Evolutionary conservation across 2,888 invertebrate genomes (phyloP).

Genomic region (Punctoribates punctum): DNA sequence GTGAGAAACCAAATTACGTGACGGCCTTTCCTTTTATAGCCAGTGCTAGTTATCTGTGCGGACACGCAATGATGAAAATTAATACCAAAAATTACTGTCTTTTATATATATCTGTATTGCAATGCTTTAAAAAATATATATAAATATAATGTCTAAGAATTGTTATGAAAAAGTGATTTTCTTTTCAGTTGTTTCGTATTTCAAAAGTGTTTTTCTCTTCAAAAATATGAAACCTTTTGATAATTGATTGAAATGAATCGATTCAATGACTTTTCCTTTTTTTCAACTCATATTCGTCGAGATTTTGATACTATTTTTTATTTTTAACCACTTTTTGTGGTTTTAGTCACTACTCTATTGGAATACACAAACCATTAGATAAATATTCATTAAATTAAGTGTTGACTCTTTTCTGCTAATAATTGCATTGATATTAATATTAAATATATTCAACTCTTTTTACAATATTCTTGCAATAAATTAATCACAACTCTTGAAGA

Average conservation of each 20-base stretch:
- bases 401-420: neutral
- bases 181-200: conserved; percentile 10
- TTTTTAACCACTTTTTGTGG: too few species aligned
- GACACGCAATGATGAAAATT: conserved; percentile 27
- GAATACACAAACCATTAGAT: neutral
- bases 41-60: neutral
- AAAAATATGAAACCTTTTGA: conserved; percentile 1
- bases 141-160: conserved; percentile 1
- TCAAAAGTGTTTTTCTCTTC: conserved; percentile 17
- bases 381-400: neutral
- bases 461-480: neutral
- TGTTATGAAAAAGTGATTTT: neutral
- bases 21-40: conserved; percentile 14
- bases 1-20: conserved; percentile 21
- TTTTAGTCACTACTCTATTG: neutral
- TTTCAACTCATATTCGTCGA: neutral
- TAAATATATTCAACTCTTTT: neutral
- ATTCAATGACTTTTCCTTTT: conserved; percentile 1
- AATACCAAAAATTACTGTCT: conserved; percentile 29
- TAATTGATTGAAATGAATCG: conserved; percentile 9
- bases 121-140: neutral
- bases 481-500: neutral
- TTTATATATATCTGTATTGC: neutral
- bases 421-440: neutral
- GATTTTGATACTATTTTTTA: neutral